Evolutionary conservation across 2,888 invertebrate genomes (phyloP).

Genomic region (Ophion slaviceki): DNA sequence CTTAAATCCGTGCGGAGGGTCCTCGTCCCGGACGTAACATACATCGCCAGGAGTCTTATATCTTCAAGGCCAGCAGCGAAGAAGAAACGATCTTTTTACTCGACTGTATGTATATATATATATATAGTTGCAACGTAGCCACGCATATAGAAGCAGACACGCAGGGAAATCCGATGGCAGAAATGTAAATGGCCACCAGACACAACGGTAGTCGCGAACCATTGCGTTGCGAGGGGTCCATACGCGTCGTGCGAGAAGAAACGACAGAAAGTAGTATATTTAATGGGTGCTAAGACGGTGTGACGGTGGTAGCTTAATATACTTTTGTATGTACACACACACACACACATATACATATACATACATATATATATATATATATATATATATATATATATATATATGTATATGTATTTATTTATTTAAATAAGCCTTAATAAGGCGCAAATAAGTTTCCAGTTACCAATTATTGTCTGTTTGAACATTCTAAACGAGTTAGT

Average conservation of each 20-base stretch:
- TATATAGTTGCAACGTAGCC: slow-evolving; percentile 28
- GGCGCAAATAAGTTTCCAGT: no score
- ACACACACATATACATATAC: neutral
- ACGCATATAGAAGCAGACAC: slow-evolving; percentile 19
- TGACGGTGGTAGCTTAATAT: slow-evolving; percentile 43
- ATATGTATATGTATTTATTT: neutral
- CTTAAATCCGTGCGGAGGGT: slow-evolving; percentile 17
- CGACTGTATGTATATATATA: neutral
- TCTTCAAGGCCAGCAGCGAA: slow-evolving; percentile 36
- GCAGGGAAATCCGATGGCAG: slow-evolving; percentile 47
- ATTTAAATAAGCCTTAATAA: no score
- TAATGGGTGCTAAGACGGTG: slow-evolving; percentile 52
- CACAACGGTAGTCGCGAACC: slow-evolving; percentile 52
- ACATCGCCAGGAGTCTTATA: slow-evolving; percentile 2
- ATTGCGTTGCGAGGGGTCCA: slow-evolving; percentile 24
- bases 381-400: neutral
- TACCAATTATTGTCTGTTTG: no score
- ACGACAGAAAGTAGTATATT: slow-evolving; percentile 60
- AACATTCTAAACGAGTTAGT: no score
- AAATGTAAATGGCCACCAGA: slow-evolving; percentile 62
- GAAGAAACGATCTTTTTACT: slow-evolving; percentile 51
- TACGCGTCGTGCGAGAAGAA: slow-evolving; percentile 42
- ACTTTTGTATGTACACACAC: neutral
- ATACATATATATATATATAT: no score
- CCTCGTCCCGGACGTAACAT: slow-evolving; percentile 25